Evolutionary conservation across 2,888 invertebrate genomes (phyloP).

Genomic region (Eupeodes latifasciatus): DNA sequence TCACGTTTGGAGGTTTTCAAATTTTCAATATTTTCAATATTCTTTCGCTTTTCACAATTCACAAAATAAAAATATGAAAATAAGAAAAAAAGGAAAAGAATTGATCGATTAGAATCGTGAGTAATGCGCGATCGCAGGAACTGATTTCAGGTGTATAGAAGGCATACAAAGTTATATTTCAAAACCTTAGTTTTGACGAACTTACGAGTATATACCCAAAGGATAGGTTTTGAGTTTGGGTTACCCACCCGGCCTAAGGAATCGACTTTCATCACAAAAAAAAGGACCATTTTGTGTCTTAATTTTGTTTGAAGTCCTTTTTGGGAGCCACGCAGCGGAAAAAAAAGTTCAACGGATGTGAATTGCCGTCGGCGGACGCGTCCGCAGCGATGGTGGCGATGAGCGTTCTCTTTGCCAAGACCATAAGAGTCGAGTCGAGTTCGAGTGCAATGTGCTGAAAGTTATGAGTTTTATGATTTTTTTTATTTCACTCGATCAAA

Average conservation of each 20-base stretch:
- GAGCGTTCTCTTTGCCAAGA: background rate
- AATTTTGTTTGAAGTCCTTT: constrained; percentile 46
- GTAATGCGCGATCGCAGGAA: constrained; percentile 48
- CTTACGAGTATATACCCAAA: background rate
- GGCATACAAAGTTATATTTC: background rate
- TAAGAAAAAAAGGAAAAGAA: background rate
- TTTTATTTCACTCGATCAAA: constrained; percentile 69
- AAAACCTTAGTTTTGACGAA: background rate
- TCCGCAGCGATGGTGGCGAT: background rate
- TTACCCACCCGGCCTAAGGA: background rate
- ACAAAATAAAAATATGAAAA: background rate
- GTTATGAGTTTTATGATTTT: constrained; percentile 62
- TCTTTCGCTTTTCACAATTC: background rate
- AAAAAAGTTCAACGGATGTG: background rate
- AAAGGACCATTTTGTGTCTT: constrained; percentile 62
- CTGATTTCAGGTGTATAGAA: constrained; percentile 31
- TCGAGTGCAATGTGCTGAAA: constrained; percentile 66
- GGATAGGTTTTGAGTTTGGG: background rate
- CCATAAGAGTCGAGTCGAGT: constrained; percentile 44
- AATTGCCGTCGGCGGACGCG: constrained; percentile 3
- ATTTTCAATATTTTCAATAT: constrained; percentile 35
- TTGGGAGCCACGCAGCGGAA: background rate
- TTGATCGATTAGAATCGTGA: constrained; percentile 74
- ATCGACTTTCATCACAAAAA: constrained; percentile 3
- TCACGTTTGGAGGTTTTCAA: constrained; percentile 36